Conservation (phyloP, 2,113 vertebrate genomes). For the Verasper variegatus region DNA sequence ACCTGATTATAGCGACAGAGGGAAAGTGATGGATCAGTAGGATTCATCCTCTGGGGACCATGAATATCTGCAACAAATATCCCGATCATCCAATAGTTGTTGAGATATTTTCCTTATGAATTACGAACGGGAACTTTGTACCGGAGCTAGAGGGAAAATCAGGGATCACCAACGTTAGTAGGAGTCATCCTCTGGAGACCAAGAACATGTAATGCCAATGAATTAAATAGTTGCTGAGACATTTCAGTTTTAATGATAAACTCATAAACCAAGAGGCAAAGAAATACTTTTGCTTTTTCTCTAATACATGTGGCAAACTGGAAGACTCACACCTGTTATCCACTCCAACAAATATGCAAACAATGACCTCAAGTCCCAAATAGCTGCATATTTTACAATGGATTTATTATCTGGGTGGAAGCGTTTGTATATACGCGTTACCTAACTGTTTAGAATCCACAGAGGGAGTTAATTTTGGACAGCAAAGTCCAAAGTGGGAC, state of each 20-base stretch:
- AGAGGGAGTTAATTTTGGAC: constrained; percentile 5
- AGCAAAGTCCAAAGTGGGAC: background rate
- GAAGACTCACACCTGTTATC: constrained; percentile 32
- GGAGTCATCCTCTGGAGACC: too few species aligned
- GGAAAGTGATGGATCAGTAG: background rate
- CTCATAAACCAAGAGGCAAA: too few species aligned
- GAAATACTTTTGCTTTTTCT: too few species aligned
- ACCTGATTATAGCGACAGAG: background rate
- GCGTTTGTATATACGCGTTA: background rate
- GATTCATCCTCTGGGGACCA: background rate
- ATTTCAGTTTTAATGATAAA: too few species aligned
- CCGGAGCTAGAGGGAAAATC: too few species aligned
- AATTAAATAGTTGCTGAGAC: too few species aligned
- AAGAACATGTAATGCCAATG: too few species aligned
- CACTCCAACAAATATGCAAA: constrained; percentile 40
- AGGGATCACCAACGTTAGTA: too few species aligned
- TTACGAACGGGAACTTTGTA: background rate
- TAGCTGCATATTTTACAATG: background rate
- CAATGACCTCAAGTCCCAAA: constrained; percentile 14
- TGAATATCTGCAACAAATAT: background rate
- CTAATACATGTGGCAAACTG: too few species aligned
- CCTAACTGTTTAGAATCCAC: constrained; percentile 6
- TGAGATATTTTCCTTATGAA: background rate
- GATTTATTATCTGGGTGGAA: background rate
- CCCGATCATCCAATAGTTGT: background rate